Conservation (phyloP, 2,888 invertebrate genomes). For the Drosophila paranaensis region DNA sequence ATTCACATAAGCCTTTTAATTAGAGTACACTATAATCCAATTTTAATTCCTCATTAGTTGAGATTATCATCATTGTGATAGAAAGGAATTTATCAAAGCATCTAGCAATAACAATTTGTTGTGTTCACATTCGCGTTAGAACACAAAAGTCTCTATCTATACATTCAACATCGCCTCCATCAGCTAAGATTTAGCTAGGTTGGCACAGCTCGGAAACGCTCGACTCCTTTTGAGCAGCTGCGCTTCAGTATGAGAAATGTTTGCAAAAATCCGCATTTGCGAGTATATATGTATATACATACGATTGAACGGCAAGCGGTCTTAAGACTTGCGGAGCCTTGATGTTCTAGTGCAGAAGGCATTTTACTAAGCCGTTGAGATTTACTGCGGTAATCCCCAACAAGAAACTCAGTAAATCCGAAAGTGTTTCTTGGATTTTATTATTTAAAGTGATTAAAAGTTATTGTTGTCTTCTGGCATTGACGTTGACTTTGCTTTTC, state of each 20-base stretch:
- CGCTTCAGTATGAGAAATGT: constrained; percentile 30
- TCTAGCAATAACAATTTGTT: constrained; percentile 53
- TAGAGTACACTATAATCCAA: constrained; percentile 60
- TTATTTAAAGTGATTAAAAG: constrained; percentile 79
- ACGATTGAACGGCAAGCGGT: constrained; percentile 37
- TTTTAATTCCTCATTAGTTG: constrained; percentile 73
- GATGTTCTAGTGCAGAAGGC: constrained; percentile 58
- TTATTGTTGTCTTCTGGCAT: constrained; percentile 58
- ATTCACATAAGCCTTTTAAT: constrained; percentile 61
- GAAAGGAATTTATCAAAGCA: constrained; percentile 62
- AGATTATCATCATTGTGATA: constrained; percentile 67
- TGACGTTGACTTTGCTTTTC: constrained; percentile 54
- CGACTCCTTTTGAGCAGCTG: constrained; percentile 26
- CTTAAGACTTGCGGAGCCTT: constrained; percentile 34
- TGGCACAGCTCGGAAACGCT: constrained; percentile 11
- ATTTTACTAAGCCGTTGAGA: constrained; percentile 64
- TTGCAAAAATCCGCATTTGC: constrained; percentile 50
- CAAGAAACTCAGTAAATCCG: constrained; percentile 72
- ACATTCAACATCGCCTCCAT: constrained; percentile 27
- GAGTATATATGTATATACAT: constrained; percentile 27
- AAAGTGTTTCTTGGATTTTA: constrained; percentile 77
- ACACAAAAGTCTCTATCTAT: constrained; percentile 44
- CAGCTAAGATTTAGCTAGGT: constrained; percentile 33
- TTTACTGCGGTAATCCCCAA: constrained; percentile 67
- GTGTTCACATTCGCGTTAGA: constrained; percentile 33